Evolutionary conservation across 1,140 invertebrate genomes (phyloP), one percentile per base, ranked within the genome.

Genomic region (Papilio dardanus): DNA sequence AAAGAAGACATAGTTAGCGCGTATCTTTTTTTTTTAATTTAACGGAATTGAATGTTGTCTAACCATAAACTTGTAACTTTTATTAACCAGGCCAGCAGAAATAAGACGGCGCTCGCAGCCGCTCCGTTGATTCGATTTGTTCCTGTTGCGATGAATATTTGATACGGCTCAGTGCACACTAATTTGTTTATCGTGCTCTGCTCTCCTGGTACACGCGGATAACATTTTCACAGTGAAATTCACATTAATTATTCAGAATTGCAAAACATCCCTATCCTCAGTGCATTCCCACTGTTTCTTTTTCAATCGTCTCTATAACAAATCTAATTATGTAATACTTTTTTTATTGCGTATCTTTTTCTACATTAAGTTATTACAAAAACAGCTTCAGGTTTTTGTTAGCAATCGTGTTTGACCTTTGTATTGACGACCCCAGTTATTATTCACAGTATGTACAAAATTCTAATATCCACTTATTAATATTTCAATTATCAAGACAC

Each of bases 121-220:
- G 75, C 76, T 68, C 69, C 82, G 80, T 83, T 92, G 89, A 93
- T 93, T 93, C 91, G 90, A 93, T 93, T 90, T 92, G 87, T 90
- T 90, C 87, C 84, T 90, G 86, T 83, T 81, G 78, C 87, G 88
- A 90, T 93, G 89, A 93, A 93, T 92, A 88, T 93, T 93, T 92
- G 88, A 93, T 92, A 81, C 83, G 84, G 78, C 87, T 90, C 91
- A 90, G 85, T 93, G 90, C 88, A 92, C 90, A 85, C 90, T 93
- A 93, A 93, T 93, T 93, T 93, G 91, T 93, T 93, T 93, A 93
- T 90, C 88, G 89, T 89, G 89, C 89, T 85, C 83, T 89, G 87
- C 83, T 86, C 80, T 79, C 88, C 82, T 82, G 78, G 80, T 88
- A 86, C 81, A 83, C 81, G 81, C 76, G 77, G 76, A 80, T 74